Base-by-base conservation (phyloP, 2,113 vertebrate species). In the Pituophis catenifer region DNA sequence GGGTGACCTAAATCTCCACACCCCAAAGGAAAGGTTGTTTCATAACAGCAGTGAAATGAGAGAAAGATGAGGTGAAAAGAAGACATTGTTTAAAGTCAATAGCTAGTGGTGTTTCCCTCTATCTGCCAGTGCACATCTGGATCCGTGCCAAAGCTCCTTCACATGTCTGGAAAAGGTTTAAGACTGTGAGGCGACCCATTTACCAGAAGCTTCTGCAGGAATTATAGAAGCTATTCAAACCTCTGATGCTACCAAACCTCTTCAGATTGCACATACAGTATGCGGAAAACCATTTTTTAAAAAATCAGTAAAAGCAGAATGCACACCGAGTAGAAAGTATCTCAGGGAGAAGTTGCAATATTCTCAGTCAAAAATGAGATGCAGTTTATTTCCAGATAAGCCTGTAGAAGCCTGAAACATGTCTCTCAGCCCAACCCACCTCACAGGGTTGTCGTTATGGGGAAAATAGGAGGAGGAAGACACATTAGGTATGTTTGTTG, bases 1-100 rank as follows among this genome's bases (percentile, higher is more conserved):
- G 91, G 92, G 81, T 92, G 95, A 96, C 95, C 96, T 94, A 93
- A 89, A 96, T 96, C 57, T 95, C 90, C 53, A 92, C 93, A 94
- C 91, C 62, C 0, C 0, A 44, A 81, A 81, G 75, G 81, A n/a
- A 91, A 5, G 8, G 70, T 24, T 89, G 89, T 91, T 94, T 95
- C 93, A 17, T 81, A 90, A 92, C 53, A 0, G 0, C 0, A 9
- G 8, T 44, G 52, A 55, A 57, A 48, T 48, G 33, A 65, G 19
- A 87, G 55, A 89, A 92, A 75, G 65, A 94, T 54, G 89, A 88
- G 3, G 33, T 86, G 88, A 95, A 50, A 3, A 89, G 70, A 91
- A 53, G 44, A 44, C 50, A 95, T 1, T 93, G 86, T 91, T 96
- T 93, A 90, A 90, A 24, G 58, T 24, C 59, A 95, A 59, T 26